phyloP scores from a whole-genome alignment of 2,888 invertebrate genomes.

The Acrobasis suavella region DNA sequence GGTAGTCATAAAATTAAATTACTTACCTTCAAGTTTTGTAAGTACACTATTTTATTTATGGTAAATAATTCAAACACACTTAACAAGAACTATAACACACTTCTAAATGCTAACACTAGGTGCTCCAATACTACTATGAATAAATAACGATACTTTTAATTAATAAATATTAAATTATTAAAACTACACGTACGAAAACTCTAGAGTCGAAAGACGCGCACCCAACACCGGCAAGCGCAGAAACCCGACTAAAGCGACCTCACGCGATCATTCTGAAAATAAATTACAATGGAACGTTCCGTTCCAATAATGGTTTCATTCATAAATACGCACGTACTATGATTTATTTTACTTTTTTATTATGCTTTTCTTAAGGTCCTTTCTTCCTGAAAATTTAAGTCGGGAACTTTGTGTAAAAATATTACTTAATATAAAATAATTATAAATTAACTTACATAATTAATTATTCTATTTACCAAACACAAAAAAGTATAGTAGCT shows the following conservation, averaged over 20 bases:
- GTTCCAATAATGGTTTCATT: conserved; percentile 48
- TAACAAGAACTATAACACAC: conserved; percentile 47
- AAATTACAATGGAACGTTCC: conserved; percentile 49
- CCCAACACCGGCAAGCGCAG: conserved; percentile 68
- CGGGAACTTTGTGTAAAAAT: no score
- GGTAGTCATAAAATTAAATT: conserved; percentile 34
- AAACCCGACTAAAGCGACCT: conserved; percentile 76
- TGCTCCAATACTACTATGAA: conserved; percentile 36
- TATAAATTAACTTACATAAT: no score
- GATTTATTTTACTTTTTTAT: not conserved
- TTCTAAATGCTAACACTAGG: conserved; percentile 47
- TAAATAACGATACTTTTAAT: conserved; percentile 45
- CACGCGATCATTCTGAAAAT: conserved; percentile 58
- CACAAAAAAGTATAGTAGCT: no score
- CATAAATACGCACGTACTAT: conserved; percentile 32
- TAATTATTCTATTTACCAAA: no score
- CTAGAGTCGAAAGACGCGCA: conserved; percentile 63
- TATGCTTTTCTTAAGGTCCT: not conserved
- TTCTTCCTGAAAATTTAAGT: no score
- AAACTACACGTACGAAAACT: conserved; percentile 63
- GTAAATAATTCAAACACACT: conserved; percentile 23
- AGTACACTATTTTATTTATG: conserved; percentile 45
- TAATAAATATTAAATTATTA: conserved; percentile 40
- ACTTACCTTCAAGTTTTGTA: conserved; percentile 61
- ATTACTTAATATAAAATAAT: no score